These are phyloP conservation scores for Chionis minor DNA, from an alignment of 2,113 vertebrate genomes.

Conservation along the genomic window DNA sequence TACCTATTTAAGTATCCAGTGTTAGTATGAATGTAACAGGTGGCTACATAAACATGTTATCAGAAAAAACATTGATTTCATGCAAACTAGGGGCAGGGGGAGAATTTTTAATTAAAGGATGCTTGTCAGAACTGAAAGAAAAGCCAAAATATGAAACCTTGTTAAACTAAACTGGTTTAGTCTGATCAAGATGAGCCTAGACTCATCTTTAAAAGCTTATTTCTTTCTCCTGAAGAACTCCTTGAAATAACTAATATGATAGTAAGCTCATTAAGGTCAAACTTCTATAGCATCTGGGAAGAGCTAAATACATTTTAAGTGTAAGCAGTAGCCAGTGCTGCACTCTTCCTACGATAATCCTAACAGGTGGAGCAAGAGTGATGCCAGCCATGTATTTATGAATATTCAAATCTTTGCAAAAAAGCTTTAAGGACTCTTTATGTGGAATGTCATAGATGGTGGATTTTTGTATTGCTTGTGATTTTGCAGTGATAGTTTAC, in stretches of 20 bases:
- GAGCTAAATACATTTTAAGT: not conserved
- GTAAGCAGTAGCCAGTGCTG: not conserved
- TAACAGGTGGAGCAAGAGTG: not conserved
- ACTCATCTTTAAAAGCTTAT: not conserved
- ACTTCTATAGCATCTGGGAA: conserved; percentile 2
- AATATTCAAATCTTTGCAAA: not conserved
- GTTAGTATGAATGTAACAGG: not conserved
- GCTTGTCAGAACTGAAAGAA: too few species aligned
- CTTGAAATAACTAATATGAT: conserved; percentile 25
- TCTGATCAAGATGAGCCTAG: too few species aligned
- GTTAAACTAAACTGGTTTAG: too few species aligned
- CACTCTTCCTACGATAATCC: not conserved
- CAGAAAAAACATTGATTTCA: not conserved
- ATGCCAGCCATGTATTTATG: not conserved
- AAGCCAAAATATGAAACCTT: too few species aligned
- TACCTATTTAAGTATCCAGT: not conserved
- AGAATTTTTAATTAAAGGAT: too few species aligned
- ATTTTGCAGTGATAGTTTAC: not conserved
- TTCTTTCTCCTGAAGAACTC: conserved; percentile 33
- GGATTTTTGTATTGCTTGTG: not conserved
- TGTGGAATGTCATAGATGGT: not conserved
- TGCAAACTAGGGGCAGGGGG: not conserved
- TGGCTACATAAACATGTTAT: not conserved
- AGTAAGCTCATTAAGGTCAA: conserved; percentile 40
- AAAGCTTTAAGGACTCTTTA: not conserved